These are phyloP conservation scores for Gallinago solitaria DNA, from an alignment of 2,797 vertebrate genomes.

Conservation along the genomic window DNA sequence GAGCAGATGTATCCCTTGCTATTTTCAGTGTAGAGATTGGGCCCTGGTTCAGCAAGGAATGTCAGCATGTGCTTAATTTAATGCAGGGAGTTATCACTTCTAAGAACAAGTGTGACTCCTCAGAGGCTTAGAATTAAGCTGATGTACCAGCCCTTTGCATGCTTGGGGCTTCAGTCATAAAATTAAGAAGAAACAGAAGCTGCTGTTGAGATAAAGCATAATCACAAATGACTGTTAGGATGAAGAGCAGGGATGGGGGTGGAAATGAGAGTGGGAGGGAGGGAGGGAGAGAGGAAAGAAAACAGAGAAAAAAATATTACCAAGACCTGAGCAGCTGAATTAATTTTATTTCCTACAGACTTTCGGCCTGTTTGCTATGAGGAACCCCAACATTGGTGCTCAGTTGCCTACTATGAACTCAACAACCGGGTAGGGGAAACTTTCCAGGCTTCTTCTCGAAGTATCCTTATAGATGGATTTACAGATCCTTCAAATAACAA, in stretches of 20 bases:
- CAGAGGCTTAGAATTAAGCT: slow-evolving; percentile 1
- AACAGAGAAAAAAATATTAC: neutral
- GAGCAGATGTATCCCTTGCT: slow-evolving; percentile 23
- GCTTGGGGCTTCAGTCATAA: neutral
- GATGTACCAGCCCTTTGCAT: neutral
- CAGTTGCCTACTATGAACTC: slow-evolving; percentile 96
- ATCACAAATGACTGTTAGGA: neutral
- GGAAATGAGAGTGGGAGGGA: neutral
- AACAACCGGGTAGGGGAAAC: slow-evolving; percentile 96
- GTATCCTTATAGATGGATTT: slow-evolving; percentile 94
- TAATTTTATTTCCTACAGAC: slow-evolving; percentile 75
- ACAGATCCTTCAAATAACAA: slow-evolving; percentile 97
- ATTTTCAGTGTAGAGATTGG: slow-evolving; percentile 2
- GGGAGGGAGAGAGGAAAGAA: neutral
- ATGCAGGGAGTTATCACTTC: slow-evolving; percentile 1
- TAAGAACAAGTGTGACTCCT: slow-evolving; percentile 4
- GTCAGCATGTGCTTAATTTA: slow-evolving; percentile 12
- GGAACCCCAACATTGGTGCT: slow-evolving; percentile 97
- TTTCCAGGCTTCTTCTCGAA: slow-evolving; percentile 92
- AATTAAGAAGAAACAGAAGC: slow-evolving; percentile 8
- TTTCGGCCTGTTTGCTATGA: slow-evolving; percentile 95
- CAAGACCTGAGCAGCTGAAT: neutral
- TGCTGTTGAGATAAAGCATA: neutral
- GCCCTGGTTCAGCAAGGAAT: neutral
- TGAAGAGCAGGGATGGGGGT: neutral